Conservation (phyloP, 2,797 vertebrate species). For the Danio jaintianensis region DNA sequence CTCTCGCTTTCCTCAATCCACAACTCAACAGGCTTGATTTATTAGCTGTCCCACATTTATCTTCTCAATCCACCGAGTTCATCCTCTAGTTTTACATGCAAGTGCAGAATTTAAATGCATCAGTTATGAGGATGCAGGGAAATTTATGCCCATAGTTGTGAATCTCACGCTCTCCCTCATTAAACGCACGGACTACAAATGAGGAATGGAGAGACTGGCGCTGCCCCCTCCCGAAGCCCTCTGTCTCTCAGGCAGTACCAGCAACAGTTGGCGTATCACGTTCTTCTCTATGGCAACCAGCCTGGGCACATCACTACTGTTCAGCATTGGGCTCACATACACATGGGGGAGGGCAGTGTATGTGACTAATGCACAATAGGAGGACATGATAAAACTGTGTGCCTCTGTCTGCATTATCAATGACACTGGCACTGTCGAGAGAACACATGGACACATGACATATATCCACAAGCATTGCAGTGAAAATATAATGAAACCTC, state of each 20-base stretch:
- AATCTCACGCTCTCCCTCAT: not conserved
- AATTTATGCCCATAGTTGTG: constrained; percentile 26
- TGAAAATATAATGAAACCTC: not conserved
- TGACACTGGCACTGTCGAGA: not conserved
- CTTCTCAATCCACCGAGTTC: not conserved
- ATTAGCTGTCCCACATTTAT: constrained; percentile 25
- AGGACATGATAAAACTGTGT: constrained; percentile 38
- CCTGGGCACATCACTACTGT: constrained; percentile 54
- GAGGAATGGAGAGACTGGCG: constrained; percentile 34
- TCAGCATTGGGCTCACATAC: constrained; percentile 56
- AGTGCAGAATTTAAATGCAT: constrained; percentile 25
- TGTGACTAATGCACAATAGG: constrained; percentile 28
- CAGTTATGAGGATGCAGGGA: not conserved
- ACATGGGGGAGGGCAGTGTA: constrained; percentile 29
- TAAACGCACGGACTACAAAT: constrained; percentile 47
- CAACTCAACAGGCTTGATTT: constrained; percentile 26
- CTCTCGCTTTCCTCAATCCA: not conserved
- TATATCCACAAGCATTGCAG: not conserved
- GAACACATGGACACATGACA: not conserved
- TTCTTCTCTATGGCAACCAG: constrained; percentile 78
- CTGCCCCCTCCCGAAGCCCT: constrained; percentile 67
- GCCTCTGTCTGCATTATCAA: constrained; percentile 24
- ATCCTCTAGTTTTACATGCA: not conserved
- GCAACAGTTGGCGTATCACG: constrained; percentile 62
- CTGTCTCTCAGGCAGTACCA: constrained; percentile 35